Conservation (phyloP, 2,797 vertebrate genomes). For the Gobionotothen gibberifrons region DNA sequence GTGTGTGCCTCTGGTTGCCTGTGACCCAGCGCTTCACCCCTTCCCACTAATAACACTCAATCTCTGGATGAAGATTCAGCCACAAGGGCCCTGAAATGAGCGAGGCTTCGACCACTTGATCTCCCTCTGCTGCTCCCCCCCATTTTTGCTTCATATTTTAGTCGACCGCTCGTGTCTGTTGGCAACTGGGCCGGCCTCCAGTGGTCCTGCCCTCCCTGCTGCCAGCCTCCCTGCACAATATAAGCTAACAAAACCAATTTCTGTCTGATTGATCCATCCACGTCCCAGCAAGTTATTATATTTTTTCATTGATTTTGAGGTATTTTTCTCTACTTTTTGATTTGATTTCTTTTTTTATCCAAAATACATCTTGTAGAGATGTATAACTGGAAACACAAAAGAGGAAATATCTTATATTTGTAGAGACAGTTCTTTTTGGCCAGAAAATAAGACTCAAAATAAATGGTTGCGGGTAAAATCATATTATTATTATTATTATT, state of each 20-base stretch:
- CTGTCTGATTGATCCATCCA: conserved; percentile 34
- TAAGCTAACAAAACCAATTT: conserved; percentile 35
- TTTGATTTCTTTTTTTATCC: no score
- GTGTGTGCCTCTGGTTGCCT: conserved; percentile 49
- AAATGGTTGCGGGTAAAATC: conserved; percentile 38
- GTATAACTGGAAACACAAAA: conserved; percentile 6
- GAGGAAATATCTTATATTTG: conserved; percentile 33
- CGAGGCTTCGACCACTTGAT: conserved; percentile 58
- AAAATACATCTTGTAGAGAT: no score
- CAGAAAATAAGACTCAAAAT: conserved; percentile 42
- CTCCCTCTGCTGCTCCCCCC: conserved; percentile 45
- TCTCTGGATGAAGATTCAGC: conserved; percentile 61
- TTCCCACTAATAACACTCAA: conserved; percentile 63
- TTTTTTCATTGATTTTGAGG: not conserved
- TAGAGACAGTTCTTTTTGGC: conserved; percentile 37
- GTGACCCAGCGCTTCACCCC: conserved; percentile 61
- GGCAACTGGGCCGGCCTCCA: conserved; percentile 44
- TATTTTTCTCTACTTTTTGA: not conserved
- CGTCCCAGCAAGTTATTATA: not conserved
- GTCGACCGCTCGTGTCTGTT: conserved; percentile 34
- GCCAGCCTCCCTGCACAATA: conserved; percentile 27
- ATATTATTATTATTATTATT: not conserved
- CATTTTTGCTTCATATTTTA: conserved; percentile 58
- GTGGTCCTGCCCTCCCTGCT: conserved; percentile 11
- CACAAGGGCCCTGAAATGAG: conserved; percentile 64